Conservation (phyloP, 2,888 invertebrate genomes). For the Metellina segmentata region DNA sequence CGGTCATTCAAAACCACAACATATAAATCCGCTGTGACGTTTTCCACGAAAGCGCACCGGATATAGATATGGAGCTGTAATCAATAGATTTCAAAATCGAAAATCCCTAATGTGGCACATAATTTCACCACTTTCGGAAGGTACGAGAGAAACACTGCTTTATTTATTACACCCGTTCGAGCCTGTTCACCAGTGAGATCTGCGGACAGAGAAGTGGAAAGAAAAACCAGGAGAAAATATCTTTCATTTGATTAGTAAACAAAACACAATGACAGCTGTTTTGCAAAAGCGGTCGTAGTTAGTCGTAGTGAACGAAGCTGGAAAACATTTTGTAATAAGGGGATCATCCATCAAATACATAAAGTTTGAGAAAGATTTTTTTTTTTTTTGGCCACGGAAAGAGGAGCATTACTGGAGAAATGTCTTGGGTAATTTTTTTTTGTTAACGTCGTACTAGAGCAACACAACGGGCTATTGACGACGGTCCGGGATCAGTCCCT, state of each 20-base stretch:
- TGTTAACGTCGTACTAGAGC: too few species aligned
- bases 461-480: too few species aligned
- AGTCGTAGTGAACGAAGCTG: too few species aligned
- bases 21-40: neutral
- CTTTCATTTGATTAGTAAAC: neutral
- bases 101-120: neutral
- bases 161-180: neutral
- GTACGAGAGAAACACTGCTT: neutral
- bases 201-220: neutral
- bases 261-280: neutral
- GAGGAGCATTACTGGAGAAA: too few species aligned
- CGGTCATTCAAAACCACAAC: neutral
- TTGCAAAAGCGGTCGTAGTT: too few species aligned
- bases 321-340: too few species aligned
- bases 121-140: neutral
- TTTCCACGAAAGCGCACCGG: neutral
- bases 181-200: neutral
- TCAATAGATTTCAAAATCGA: neutral
- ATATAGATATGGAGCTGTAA: neutral
- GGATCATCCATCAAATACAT: too few species aligned
- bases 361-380: too few species aligned
- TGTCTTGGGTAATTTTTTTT: too few species aligned
- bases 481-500: too few species aligned
- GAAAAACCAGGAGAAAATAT: neutral
- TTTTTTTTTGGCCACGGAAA: too few species aligned